Evolutionary conservation across 1,140 invertebrate species (phyloP).

Genomic region (Venustaconcha ellipsiformis): DNA sequence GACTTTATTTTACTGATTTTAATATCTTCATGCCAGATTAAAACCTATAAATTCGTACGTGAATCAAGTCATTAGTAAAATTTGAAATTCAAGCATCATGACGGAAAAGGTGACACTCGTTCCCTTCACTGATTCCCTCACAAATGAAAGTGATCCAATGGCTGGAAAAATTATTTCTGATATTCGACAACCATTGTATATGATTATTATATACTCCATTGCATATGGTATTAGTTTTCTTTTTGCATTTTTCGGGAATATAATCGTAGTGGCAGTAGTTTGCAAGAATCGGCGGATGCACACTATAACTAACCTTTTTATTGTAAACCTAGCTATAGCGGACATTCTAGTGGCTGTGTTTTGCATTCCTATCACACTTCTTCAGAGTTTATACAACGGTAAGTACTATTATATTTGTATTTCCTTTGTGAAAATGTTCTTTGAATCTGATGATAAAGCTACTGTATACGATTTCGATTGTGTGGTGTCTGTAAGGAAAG

Average conservation of each 20-base stretch:
- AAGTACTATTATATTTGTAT: slow-evolving; percentile 8
- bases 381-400: slow-evolving; percentile 63
- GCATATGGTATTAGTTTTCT: slow-evolving; percentile 76
- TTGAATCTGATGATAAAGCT: too few relatives aligned
- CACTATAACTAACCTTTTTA: slow-evolving; percentile 92
- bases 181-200: slow-evolving; percentile 33
- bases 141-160: not conserved
- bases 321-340: slow-evolving; percentile 89
- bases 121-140: too few relatives aligned
- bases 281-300: slow-evolving; percentile 85
- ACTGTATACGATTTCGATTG: too few relatives aligned
- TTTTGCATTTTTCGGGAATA: slow-evolving; percentile 85
- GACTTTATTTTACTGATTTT: too few relatives aligned
- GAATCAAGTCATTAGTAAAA: too few relatives aligned
- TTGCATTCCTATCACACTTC: slow-evolving; percentile 85
- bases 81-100: too few relatives aligned
- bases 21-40: too few relatives aligned
- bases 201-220: slow-evolving; percentile 36
- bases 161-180: not conserved
- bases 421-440: not conserved
- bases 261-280: slow-evolving; percentile 86
- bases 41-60: too few relatives aligned
- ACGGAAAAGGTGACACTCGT: too few relatives aligned
- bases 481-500: too few relatives aligned
- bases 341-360: slow-evolving; percentile 90